Base-by-base conservation (phyloP, 2,888 invertebrate genomes). In the Sinhomidia bicolor region DNA sequence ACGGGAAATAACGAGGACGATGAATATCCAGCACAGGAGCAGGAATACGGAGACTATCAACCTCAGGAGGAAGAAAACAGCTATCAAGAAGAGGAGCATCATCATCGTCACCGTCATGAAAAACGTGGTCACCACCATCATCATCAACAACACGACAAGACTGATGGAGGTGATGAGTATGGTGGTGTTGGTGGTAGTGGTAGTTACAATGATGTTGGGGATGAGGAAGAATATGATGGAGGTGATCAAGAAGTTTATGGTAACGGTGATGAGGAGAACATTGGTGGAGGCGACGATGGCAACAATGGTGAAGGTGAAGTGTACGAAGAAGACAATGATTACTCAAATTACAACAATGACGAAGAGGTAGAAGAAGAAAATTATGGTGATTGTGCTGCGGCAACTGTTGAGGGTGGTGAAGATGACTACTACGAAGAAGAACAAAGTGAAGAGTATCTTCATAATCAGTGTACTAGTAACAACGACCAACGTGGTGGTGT, bases 11-110 rank as follows among this genome's bases (percentile, higher is more conserved):
- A 57, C 1, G 85, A 78, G 32, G 29, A 78, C 2, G 32, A 76
- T 14, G 76, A 84, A 17, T 51, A 84, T 29, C 41, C 36, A 44
- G 44, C 82, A 41, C 83, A 71, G n/a, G 85, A 85, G 14, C 60
- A 57, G 20, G 57, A 82, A 14, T 79, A 54, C 17, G 54, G 78
- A 10, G 81, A 76, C 47, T 60, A 71, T 62, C 57, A 1, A 5
- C 29, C 44, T 23, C 76, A 76, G 14, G 76, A 85, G 41, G 60
- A 85, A 44, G 82, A 62, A 41, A 68, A 29, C 62, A 44, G 12
- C 7, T 54, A 80, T 12, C 54, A 44, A 14, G 74, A 84, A 12
- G 41, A 76, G 14, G 54, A 60, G 17, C 12, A 20, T 47, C 5
- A 78, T 1, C 12, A 47, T 32, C 7, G 9, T 3, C 65, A 65